Evolutionary conservation across 2,797 vertebrate species (phyloP).

Genomic region (Chanos chanos): DNA sequence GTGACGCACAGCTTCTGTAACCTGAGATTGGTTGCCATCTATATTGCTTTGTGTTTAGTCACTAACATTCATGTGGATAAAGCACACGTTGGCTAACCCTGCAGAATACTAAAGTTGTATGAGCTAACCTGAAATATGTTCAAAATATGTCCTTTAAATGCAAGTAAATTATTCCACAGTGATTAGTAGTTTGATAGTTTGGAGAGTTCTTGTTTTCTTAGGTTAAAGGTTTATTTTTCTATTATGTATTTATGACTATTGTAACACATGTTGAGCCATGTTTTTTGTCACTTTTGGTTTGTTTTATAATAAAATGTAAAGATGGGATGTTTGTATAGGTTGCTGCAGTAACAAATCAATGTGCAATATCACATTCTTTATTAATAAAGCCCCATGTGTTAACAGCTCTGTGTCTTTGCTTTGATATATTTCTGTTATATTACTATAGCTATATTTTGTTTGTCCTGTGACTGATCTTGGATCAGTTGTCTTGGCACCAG

Average conservation of each 20-base stretch:
- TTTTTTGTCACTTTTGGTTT: too few relatives aligned
- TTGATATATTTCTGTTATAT: too few relatives aligned
- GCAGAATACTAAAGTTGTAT: too few relatives aligned
- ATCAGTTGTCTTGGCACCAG: too few relatives aligned
- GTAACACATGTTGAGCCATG: conserved; percentile 10
- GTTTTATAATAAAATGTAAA: conserved; percentile 5
- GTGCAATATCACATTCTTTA: conserved; percentile 18
- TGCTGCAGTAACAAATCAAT: conserved; percentile 1
- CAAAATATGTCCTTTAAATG: too few relatives aligned
- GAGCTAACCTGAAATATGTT: too few relatives aligned
- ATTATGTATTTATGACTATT: conserved; percentile 36
- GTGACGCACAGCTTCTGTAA: conserved; percentile 1
- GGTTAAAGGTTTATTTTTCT: conserved; percentile 41
- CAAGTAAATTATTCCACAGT: too few relatives aligned
- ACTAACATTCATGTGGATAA: conserved; percentile 11
- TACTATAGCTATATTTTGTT: too few relatives aligned
- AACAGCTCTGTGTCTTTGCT: too few relatives aligned
- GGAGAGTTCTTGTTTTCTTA: not conserved
- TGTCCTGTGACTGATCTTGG: too few relatives aligned
- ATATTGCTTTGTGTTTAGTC: conserved; percentile 25
- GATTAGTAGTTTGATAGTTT: too few relatives aligned
- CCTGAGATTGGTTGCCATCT: conserved; percentile 7
- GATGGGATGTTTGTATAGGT: conserved; percentile 1
- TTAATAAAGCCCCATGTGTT: conserved; percentile 11
- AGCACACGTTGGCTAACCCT: too few relatives aligned